Conservation (phyloP, 2,113 vertebrate genomes). For the Ia io region DNA sequence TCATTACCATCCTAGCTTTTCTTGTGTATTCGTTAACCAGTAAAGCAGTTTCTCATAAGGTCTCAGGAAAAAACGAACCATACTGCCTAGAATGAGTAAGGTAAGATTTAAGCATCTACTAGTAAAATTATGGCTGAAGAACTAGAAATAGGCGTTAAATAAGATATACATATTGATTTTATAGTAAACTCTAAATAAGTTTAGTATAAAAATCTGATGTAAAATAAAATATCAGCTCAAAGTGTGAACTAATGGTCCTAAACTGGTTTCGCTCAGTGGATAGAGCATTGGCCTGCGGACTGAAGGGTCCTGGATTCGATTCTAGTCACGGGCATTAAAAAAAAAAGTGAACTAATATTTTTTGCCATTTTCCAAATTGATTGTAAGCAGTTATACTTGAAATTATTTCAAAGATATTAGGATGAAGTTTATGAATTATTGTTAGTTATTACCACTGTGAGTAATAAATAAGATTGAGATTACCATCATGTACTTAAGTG, state of each 20-base stretch:
- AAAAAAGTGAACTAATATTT: neutral
- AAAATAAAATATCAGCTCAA: neutral
- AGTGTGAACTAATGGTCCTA: neutral
- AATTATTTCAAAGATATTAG: neutral
- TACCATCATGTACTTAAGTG: neutral
- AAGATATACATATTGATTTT: neutral
- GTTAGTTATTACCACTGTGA: neutral
- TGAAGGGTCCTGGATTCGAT: too few relatives aligned
- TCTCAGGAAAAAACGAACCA: neutral
- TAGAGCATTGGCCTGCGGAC: too few relatives aligned
- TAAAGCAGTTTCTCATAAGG: neutral
- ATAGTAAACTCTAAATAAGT: neutral
- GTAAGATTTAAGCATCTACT: neutral
- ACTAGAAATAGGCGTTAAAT: neutral
- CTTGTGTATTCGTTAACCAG: neutral
- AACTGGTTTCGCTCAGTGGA: too few relatives aligned
- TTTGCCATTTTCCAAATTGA: conserved; percentile 1
- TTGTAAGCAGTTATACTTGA: neutral
- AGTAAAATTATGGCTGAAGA: neutral
- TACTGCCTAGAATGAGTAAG: neutral
- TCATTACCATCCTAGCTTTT: neutral
- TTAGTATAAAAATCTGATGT: neutral
- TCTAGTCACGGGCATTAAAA: too few relatives aligned
- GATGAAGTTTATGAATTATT: neutral
- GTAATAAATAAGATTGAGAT: neutral